Evolutionary conservation across 2,888 invertebrate genomes (phyloP).

Genomic region (Oscheius sp.): DNA sequence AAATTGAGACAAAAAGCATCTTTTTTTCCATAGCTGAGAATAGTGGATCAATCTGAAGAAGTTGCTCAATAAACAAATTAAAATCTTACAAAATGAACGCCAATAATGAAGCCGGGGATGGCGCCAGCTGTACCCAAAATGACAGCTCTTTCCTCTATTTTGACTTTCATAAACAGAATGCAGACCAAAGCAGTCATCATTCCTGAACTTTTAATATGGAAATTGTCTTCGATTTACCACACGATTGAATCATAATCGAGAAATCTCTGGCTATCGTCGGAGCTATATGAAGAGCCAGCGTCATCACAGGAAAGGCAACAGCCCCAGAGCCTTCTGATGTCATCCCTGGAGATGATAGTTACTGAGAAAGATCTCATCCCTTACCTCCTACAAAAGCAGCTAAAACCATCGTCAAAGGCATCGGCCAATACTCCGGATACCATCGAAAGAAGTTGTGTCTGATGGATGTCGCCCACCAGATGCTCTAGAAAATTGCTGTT

Average conservation of each 20-base stretch:
- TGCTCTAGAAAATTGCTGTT: background rate
- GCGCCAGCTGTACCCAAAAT: conserved; percentile 64
- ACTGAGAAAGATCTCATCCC: background rate
- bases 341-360: background rate
- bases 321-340: conserved; percentile 17
- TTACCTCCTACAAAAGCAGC: conserved; percentile 19
- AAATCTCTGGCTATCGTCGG: conserved; percentile 12
- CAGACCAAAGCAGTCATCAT: conserved; percentile 69
- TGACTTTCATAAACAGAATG: conserved; percentile 67
- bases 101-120: conserved; percentile 66
- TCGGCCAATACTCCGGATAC: conserved; percentile 15
- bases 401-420: conserved; percentile 13
- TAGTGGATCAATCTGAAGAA: conserved; percentile 55
- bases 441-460: conserved; percentile 12
- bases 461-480: conserved; percentile 10
- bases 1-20: conserved; percentile 70
- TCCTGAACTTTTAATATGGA: conserved; percentile 40
- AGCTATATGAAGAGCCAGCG: conserved; percentile 11
- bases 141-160: conserved; percentile 64
- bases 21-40: conserved; percentile 68
- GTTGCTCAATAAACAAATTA: background rate
- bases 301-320: conserved; percentile 24
- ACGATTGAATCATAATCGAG: conserved; percentile 17
- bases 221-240: background rate
- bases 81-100: conserved; percentile 53